Evolutionary conservation across 2,888 invertebrate genomes (phyloP), one percentile per base, ranked within the genome.

Genomic region (Drosophila flavopinicola): DNA sequence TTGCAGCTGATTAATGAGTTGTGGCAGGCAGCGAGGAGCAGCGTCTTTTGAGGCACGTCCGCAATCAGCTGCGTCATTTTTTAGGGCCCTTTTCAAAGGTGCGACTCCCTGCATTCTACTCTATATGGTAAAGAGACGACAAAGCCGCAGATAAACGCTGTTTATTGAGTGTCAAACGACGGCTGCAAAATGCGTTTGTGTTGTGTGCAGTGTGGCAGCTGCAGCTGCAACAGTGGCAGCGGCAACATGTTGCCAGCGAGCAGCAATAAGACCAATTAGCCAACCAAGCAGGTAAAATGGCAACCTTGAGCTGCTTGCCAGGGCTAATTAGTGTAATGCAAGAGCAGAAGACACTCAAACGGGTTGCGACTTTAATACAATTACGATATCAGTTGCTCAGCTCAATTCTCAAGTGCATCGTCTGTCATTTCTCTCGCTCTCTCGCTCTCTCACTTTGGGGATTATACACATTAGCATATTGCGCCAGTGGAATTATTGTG

Each of bases 1-100:
- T 71, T 73, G 69, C 83, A 82, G 73, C 73, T 83, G 83, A 87
- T 87, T 85, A 82, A 82, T 78, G 83, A 65, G 60, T 65, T 59
- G 61, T 41, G 47, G 60, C 66, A 42, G 42, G 51, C 20, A 20
- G 45, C 6, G n/a, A 49, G 11, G 30, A 47, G 30, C 20, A 48
- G 37, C 57, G 37, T 51, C 59, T 35, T 45, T 20, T 25, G 17
- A 32, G 37, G 52, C 68, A 39, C 35, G 60, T 38, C 54, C 49
- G 66, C 66, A 75, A 58, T 66, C 73, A 42, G 58, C 73, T 64
- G 35, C 41, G 39, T 51, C 54, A 42, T 44, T 39, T 35, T 52
- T 27, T 41, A 38, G 54, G 33, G 13, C 59, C 51, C 41, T 39
- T 58, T 61, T 63, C 59, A 66, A 65, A 75, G 72, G 79, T 83